Evolutionary conservation across 1,140 invertebrate genomes (phyloP).

Genomic region (Drosophila aff.): DNA sequence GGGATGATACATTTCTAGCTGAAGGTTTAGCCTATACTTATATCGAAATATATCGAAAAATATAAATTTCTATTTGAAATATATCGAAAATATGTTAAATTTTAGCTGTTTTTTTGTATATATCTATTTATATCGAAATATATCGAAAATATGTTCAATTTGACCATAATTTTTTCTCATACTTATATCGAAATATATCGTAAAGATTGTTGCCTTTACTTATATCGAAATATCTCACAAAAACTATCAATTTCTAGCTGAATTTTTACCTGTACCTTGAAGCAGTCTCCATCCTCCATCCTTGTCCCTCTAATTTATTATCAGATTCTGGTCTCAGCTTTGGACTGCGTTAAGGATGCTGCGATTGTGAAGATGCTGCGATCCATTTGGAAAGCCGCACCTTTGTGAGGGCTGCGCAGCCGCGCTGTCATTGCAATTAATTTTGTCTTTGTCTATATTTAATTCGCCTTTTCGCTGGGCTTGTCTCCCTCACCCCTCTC

Average conservation of each 20-base stretch:
- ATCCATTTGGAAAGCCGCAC: constrained; percentile 50
- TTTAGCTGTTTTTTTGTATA: no score
- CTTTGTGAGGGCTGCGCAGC: constrained; percentile 23
- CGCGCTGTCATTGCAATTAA: constrained; percentile 68
- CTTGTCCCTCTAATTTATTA: constrained; percentile 62
- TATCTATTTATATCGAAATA: no score
- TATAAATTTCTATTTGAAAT: no score
- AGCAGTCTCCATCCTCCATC: neutral
- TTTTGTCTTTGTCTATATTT: constrained; percentile 72
- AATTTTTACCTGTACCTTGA: neutral
- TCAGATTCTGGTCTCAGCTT: constrained; percentile 36
- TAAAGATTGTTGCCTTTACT: neutral
- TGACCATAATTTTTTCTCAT: neutral
- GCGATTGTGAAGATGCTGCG: constrained; percentile 49
- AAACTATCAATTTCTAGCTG: neutral
- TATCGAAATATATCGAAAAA: no score
- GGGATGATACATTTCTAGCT: no score
- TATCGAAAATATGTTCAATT: neutral
- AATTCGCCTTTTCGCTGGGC: constrained; percentile 56
- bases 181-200: neutral
- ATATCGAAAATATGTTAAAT: neutral
- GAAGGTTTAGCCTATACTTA: no score
- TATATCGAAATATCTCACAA: neutral
- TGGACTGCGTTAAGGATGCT: constrained; percentile 4
- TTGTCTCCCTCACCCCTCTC: constrained; percentile 1